Evolutionary conservation across 2,888 invertebrate species (phyloP), one percentile per base, ranked within the genome.

Genomic region (Hemistola chrysoprasaria): DNA sequence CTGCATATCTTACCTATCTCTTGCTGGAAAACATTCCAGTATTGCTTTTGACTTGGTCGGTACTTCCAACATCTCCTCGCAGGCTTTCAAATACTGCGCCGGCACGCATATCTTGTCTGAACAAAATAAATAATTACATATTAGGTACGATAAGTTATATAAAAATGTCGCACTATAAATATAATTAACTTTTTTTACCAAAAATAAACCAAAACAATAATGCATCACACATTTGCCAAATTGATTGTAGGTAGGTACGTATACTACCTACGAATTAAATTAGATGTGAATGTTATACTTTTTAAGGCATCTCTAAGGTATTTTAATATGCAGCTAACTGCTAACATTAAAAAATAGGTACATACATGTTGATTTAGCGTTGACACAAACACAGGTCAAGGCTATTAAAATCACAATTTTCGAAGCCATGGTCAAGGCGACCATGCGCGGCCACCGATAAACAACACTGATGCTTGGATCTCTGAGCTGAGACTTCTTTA

Each of bases 41-140:
- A 83, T 74, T 0, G 91, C 91, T 28, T 91, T 87, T 56, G 91
- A 91, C 46, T 90, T 88, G 2, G 91, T 91, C 3, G 90, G 90
- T 39, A 92, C 89, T 36, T 90, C 80, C 49, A 92, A 84, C 94
- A 95, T 94, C 48, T 92, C 88, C 56, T 91, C 75, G 69, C 95
- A 95, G 24, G 92, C 90, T 36, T 90, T 80, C 65, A 92, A 69
- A 40, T 91, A 90, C 38, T 90, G 89, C 51, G 92, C 90, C 0
- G 95, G 94, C 22, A 95, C 93, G 71, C 95, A 95, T 91, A 95
- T 91, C 72, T 92, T 94, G 67, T 92, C 95, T 95, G 65, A 24
- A 67, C 66, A 29, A 22, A 9, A 40, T 31, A 28, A 36, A 22
- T 7, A 28, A 31, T 11, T 1, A 27, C 11, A n/a, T n/a, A n/a